Percentiles rank a stretch among this genome's conserved stretches.
Conservation (phyloP, 2,113 vertebrate genomes). For the Cygnus buccinator region DNA sequence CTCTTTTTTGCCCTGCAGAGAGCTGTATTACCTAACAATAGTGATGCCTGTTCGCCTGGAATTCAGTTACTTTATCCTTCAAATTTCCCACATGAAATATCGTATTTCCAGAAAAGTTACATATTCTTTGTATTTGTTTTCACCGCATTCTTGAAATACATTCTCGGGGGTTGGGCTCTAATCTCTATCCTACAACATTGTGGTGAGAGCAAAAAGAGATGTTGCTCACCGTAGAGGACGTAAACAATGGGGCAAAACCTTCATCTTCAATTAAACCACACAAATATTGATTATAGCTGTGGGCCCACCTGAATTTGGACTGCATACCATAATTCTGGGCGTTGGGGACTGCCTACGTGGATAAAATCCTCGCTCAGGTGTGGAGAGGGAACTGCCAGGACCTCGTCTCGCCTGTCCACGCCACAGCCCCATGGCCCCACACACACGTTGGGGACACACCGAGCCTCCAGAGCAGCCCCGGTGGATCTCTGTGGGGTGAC, state of each 20-base stretch:
- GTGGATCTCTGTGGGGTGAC: background rate
- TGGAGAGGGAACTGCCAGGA: background rate
- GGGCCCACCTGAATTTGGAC: background rate
- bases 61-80: slow-evolving; percentile 15
- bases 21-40: slow-evolving; percentile 57
- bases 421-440: background rate
- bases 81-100: slow-evolving; percentile 40
- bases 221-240: background rate
- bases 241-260: background rate
- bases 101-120: slow-evolving; percentile 33
- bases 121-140: background rate
- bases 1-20: slow-evolving; percentile 48
- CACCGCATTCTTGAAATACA: slow-evolving; percentile 19
- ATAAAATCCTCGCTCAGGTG: background rate
- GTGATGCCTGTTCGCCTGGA: slow-evolving; percentile 35
- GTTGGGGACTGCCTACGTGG: accelerated
- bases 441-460: accelerated
- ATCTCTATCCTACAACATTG: background rate
- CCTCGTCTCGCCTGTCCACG: background rate
- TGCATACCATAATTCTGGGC: background rate
- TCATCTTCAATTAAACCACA: background rate
- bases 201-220: background rate
- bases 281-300: background rate
- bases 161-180: background rate
- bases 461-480: background rate